Percentiles rank a stretch among this genome's conserved stretches.
These are phyloP conservation scores for Microcebus ravelobensis DNA, from an alignment of 2,113 vertebrate species.

Conservation along the genomic window DNA sequence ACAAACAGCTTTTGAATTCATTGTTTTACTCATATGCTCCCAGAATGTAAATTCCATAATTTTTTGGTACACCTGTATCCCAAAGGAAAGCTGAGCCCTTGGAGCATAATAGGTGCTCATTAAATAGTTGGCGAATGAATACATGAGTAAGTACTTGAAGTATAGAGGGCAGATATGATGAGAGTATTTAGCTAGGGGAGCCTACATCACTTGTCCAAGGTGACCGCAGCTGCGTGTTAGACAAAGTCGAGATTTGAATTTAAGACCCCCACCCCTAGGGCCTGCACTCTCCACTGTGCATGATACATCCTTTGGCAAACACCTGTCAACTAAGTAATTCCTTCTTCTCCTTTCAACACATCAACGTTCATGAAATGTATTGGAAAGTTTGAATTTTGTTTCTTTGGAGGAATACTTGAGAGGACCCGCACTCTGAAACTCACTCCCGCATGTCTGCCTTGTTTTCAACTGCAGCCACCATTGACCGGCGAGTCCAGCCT, in stretches of 20 bases:
- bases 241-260: conserved; percentile 7
- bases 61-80: neutral
- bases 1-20: neutral
- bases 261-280: neutral
- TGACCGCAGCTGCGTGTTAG: neutral
- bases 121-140: neutral
- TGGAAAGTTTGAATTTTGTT: neutral
- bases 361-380: neutral
- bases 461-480: neutral
- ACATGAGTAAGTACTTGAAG: neutral
- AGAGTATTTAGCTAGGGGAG: neutral
- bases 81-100: neutral
- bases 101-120: neutral
- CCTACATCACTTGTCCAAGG: neutral
- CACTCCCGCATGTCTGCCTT: neutral
- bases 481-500: conserved; percentile 78
- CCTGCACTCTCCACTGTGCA: neutral
- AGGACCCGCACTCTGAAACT: neutral
- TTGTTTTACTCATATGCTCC: neutral
- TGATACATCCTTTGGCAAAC: neutral
- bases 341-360: neutral
- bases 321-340: neutral
- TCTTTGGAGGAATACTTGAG: neutral
- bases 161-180: neutral
- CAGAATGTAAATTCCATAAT: neutral